Evolutionary conservation across 2,113 vertebrate genomes (phyloP), one percentile per base, ranked within the genome.

Genomic region (Tenebrosternarchus preto): DNA sequence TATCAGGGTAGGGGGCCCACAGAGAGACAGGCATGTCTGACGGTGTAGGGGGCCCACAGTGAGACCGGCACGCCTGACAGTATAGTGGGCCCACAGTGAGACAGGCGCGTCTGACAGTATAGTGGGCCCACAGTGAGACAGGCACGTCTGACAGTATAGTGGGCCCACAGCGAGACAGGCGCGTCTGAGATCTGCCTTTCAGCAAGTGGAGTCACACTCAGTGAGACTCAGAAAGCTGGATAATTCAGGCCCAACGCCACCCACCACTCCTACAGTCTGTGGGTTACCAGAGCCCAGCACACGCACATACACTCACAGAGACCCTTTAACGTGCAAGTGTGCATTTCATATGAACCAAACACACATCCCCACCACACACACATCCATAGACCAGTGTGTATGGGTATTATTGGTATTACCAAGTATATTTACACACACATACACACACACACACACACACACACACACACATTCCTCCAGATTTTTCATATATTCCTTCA

Each of bases 171-270:
- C 82, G 75, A 85, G 77, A 83, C 19, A 12, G 53, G 71, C 29
- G 75, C 57, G 85, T 84, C 77, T 67, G 82, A 85, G 87, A 89
- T 87, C 82, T 81, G 76, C 81, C 85, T 85, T 88, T 89, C 83
- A 90, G 82, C 87, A 83, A 80, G 80, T 87, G 84, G 75, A 86
- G 90, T 90, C 88, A 89, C 84, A 87, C 87, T 88, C 85, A 85
- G 80, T 91, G 87, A 86, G 84, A 82, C 84, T 89, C 86, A 92
- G 83, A 80, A 89, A 84, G 84, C 83, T 89, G 88, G 83, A 85
- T 90, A 88, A 92, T 90, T 90, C 82, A 77, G 72, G 84, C 67
- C 80, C 64, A 78, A 77, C 82, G 77, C 85, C 66, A 75, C 82
- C 81, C 86, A 84, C 74, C 55, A 33, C 60, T 76, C 7, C 20